These are phyloP conservation scores for Polymixis lichenea DNA, from an alignment of 2,888 invertebrate genomes.

Conservation along the genomic window DNA sequence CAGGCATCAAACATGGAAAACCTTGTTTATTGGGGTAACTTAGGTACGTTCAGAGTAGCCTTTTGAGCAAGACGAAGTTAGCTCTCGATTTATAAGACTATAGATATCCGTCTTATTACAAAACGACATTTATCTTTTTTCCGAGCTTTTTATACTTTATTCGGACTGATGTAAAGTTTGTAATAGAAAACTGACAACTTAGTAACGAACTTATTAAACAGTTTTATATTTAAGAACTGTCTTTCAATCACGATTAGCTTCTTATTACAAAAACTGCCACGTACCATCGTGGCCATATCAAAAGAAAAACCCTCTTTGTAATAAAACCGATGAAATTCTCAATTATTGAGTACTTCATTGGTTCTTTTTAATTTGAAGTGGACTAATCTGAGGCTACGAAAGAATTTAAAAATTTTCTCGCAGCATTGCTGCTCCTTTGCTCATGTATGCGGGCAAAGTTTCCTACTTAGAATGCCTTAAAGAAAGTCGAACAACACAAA, in stretches of 20 bases:
- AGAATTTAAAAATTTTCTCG: neutral
- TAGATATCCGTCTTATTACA: neutral
- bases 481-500: constrained; percentile 35
- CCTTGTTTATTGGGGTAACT: neutral
- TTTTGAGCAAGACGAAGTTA: neutral
- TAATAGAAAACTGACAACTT: neutral
- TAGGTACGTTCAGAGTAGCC: neutral
- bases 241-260: neutral
- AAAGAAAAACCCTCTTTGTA: neutral
- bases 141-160: neutral
- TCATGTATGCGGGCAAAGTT: neutral
- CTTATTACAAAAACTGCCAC: too few relatives aligned
- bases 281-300: neutral
- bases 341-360: too few relatives aligned
- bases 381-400: neutral
- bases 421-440: too few relatives aligned
- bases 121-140: neutral
- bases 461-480: neutral
- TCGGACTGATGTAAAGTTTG: neutral
- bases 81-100: neutral
- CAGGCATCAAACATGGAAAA: too few relatives aligned
- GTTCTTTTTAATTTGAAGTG: neutral
- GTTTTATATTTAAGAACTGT: neutral
- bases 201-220: too few relatives aligned
- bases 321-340: neutral